phyloP scores from a whole-genome alignment of 2,888 invertebrate species.

The Agelastica alni region DNA sequence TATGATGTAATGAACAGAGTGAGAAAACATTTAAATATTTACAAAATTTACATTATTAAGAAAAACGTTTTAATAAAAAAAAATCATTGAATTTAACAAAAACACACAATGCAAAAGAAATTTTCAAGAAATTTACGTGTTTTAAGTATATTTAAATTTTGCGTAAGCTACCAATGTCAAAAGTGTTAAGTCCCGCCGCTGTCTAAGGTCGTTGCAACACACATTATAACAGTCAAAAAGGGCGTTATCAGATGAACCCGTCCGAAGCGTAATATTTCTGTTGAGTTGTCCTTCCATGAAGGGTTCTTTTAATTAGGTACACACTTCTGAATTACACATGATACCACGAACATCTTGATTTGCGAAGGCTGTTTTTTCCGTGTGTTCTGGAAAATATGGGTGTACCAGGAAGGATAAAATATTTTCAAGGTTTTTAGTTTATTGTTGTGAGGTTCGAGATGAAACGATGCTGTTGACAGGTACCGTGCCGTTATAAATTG shows the following conservation, averaged over 20 bases:
- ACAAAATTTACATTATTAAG: no score
- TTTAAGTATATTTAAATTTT: neutral
- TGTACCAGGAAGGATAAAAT: constrained; percentile 13
- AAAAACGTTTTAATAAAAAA: no score
- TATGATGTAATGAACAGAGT: no score
- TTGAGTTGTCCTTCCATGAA: constrained; percentile 38
- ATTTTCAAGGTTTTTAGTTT: constrained; percentile 7
- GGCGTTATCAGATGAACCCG: constrained; percentile 40
- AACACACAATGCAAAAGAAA: no score
- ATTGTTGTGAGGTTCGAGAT: constrained; percentile 1
- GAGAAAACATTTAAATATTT: no score
- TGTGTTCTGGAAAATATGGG: constrained; percentile 8
- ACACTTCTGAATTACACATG: constrained; percentile 31
- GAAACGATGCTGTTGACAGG: constrained; percentile 25
- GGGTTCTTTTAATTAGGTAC: constrained; percentile 32
- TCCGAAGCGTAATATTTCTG: constrained; percentile 40
- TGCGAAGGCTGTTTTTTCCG: constrained; percentile 17
- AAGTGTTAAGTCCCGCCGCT: no score
- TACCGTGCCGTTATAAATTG: no score
- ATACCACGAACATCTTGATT: constrained; percentile 20
- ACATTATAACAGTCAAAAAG: constrained; percentile 44
- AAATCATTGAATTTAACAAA: no score
- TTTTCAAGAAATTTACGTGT: no score
- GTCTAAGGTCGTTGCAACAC: constrained; percentile 35
- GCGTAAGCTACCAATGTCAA: neutral